Evolutionary conservation across 37 sponge, comb jelly and placozoan genomes (phyloP), one percentile per base, ranked within the genome.

Genomic region (Chondrilla cf. caribensis): DNA sequence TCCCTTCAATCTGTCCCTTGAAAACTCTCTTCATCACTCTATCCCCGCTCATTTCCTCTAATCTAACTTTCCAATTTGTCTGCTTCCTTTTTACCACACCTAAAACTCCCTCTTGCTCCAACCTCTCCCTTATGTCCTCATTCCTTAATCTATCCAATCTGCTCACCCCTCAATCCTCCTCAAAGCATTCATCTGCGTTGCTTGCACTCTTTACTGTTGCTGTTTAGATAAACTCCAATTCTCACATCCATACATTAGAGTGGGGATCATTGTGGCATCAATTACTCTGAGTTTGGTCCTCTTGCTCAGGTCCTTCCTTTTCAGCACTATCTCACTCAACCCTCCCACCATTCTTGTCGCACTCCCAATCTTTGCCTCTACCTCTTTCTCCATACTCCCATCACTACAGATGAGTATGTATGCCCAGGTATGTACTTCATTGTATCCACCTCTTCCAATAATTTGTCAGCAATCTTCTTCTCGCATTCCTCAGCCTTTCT

Each of bases 221-320:
- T 65, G 14, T 26, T 65, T 65, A 9, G 26, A 65, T 65, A 65
- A n/a, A 26, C 67, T 65, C 67, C 67, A 65, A 65, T 18, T n/a
- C 22, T 65, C 67, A 65, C 67, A 65, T 25, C 67, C 67, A 65
- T 65, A 65, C 67, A 65, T 65, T 65, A 65, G 67, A 18, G 22
- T 65, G 67, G 67, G 19, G 14, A 65, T 65, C 67, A 65, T 65
- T 18, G 67, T 65, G 67, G 67, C 67, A 26, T 65, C 22, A 18
- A 65, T 26, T 24, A 65, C 22, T 26, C 22, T 65, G 8, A 65
- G 67, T 26, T 65, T 65, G 67, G 67, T 65, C 25, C 22, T 65
- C 26, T 65, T 65, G 67, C 67, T 65, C 22, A 65, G 67, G 25
- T 65, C 67, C 14, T 65, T 65, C 67, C 67, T 65, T 65, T 26